phyloP scores from a whole-genome alignment of 1,140 invertebrate species.

The Macrobrachium nipponense region DNA sequence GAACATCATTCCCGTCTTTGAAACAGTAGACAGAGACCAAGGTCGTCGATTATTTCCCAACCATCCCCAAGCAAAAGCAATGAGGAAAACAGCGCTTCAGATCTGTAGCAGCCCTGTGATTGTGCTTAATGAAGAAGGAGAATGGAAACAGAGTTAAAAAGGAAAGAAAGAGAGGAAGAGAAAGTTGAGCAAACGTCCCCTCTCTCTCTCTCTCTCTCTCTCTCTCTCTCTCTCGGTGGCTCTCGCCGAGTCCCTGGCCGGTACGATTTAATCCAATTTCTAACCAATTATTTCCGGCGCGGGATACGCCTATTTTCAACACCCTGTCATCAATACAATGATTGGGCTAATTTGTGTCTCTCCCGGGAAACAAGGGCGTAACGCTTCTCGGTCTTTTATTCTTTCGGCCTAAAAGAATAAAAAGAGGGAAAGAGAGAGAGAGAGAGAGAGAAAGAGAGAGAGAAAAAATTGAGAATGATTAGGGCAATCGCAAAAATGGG shows the following conservation, averaged over 20 bases:
- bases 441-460: not conserved
- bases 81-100: no score
- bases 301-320: conserved; percentile 59
- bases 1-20: no score
- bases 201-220: not conserved
- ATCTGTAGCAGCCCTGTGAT: not conserved
- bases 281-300: conserved; percentile 57
- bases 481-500: not conserved
- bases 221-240: not conserved
- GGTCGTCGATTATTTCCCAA: no score
- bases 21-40: no score
- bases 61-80: no score
- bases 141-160: not conserved
- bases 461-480: not conserved
- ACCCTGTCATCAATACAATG: conserved; percentile 60
- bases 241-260: not conserved
- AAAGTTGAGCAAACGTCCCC: not conserved
- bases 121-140: not conserved
- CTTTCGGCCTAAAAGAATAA: not conserved
- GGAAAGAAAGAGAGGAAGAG: not conserved
- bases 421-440: not conserved
- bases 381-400: not conserved
- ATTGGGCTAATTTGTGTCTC: conserved; percentile 54
- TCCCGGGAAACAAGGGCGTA: conserved; percentile 30
- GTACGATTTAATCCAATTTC: conserved; percentile 57